phyloP scores from a whole-genome alignment of 1,140 invertebrate species.

The Prorops nasuta region DNA sequence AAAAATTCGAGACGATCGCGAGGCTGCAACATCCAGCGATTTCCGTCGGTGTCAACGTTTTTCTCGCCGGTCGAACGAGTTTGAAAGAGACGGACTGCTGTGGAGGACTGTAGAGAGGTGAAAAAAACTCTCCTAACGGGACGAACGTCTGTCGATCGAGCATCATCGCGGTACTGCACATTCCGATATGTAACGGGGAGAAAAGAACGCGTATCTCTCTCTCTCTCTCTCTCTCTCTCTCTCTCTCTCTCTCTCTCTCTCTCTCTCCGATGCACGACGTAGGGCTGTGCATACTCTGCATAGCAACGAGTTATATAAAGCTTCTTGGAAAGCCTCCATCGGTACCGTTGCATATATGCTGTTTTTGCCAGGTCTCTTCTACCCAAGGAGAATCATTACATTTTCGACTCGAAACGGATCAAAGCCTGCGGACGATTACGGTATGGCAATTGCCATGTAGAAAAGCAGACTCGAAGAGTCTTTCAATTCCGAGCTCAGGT shows the following conservation, averaged over 20 bases:
- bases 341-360: slow-evolving; percentile 35
- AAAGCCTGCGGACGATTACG: too few species aligned
- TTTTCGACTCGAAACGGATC: too few species aligned
- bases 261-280: too few species aligned
- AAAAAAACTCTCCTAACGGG: slow-evolving; percentile 39
- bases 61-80: slow-evolving; percentile 43
- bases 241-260: too few species aligned
- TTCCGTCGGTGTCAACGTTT: slow-evolving; percentile 34
- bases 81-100: slow-evolving; percentile 16
- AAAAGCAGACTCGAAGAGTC: too few species aligned
- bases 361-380: too few species aligned
- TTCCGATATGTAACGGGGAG: slow-evolving; percentile 34
- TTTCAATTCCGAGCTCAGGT: too few species aligned
- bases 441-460: too few species aligned
- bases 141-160: slow-evolving; percentile 23
- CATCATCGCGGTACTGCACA: slow-evolving; percentile 17
- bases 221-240: too few species aligned
- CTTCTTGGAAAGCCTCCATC: slow-evolving; percentile 21
- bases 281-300: slow-evolving; percentile 10
- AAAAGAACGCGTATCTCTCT: slow-evolving; percentile 19
- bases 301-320: slow-evolving; percentile 24
- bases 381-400: too few species aligned
- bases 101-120: slow-evolving; percentile 30
- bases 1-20: too few species aligned
- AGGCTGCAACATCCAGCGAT: too few species aligned